Base-by-base conservation (phyloP, 2,797 vertebrate species). In the Macroramphosus scolopax region DNA sequence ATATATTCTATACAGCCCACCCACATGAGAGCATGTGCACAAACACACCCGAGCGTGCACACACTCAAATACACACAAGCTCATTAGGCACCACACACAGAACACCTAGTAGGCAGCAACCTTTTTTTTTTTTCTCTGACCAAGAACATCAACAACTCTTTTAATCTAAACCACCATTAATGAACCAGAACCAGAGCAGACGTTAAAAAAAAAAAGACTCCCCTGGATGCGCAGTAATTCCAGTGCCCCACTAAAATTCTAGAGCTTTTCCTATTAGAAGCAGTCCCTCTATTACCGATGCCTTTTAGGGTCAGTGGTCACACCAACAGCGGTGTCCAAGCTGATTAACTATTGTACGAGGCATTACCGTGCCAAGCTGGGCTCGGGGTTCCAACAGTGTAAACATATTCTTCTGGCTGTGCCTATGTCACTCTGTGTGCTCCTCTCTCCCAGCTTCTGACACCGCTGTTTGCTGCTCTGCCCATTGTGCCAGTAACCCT, bases 401-500 rank as follows among this genome's bases (percentile, higher is more conserved):
- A 62, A 80, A 86, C 78, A 85, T 76, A 82, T 83, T 86, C 65
- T 76, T 46, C 77, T 66, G 50, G 75, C 73, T 81, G 70, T 76
- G 78, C 62, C 71, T 61, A 35, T 80, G 77, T 71, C 79, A 71
- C 74, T 74, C 51, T 59, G 62, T 72, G 59, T 72, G 68, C 63
- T 63, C 62, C 60, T 58, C 59, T 79, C 65, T 56, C 38, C 7
- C 70, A 52, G 70, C 9, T 15, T 71, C 68, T 65, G 61, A 81
- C 78, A 74, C 73, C 62, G 29, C 70, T 52, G 56, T 66, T 66
- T 58, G 47, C 35, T 22, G 28, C 65, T 70, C 57, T 38, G 73
- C 51, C 74, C 62, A 50, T 77, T 64, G 72, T 84, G 77, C 76
- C 72, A 76, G 74, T 39, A 64, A 60, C 75, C 78, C 80, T 7